Base-by-base conservation (phyloP, 2,888 invertebrate species). In the Cecidostiba fungosa region DNA sequence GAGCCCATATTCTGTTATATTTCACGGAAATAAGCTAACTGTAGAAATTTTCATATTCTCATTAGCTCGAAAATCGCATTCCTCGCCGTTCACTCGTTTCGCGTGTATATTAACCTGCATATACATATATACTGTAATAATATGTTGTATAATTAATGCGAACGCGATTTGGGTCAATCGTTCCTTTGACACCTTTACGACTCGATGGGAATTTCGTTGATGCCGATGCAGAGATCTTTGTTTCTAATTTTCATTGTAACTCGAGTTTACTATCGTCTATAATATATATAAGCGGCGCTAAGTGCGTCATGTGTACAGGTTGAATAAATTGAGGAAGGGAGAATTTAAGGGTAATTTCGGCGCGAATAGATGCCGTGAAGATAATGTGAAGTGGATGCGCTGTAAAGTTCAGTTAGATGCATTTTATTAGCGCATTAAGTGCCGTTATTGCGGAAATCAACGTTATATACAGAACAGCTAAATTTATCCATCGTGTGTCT, bases 401-500 rank as follows among this genome's bases (percentile, higher is more conserved):
- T n/a, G n/a, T 32, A 70, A 70, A 73, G 47, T 43, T 73, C 26
- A 36, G 36, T 29, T 6, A 23, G 47, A 23, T n/a, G 12, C 72
- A 39, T 73, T 74, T 74, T 74, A 74, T 74, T 50, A 19, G 26
- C 74, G 50, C 19, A 73, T 73, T 39, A 73, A 73, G 73, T 73
- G 73, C 73, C 73, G 73, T 73, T 73, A 73, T 47, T 73, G 43
- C 73, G 39, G 47, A 73, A 73, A 73, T 39, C 39, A 14, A 6
- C 23, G 26, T 73, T 73, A 39, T 23, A 39, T 73, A 8, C 14
- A 39, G 16, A 73, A 73, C 36, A 47, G 73, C 36, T 23, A 73
- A n/a, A 73, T 73, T 43, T 39, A n/a, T 43, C 19, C 43, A 23
- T 72, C n/a, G 19, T 19, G 43, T n/a, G n/a, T n/a, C 19, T 10